These are phyloP conservation scores for Gymnorhina tibicen DNA, from an alignment of 2,113 vertebrate species.

Conservation along the genomic window DNA sequence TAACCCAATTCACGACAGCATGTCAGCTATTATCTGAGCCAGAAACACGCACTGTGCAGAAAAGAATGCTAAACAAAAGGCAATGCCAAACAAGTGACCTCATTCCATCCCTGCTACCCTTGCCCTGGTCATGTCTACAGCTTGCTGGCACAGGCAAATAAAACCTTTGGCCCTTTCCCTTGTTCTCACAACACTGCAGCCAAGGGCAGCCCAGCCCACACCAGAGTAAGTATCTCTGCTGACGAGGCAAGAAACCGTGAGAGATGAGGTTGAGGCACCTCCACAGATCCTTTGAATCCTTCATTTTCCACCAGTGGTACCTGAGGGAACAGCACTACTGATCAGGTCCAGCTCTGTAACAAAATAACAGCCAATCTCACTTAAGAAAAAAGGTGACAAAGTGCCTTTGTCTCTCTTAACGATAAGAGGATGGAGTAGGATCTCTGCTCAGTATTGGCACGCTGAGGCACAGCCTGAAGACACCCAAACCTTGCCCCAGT, in stretches of 20 bases:
- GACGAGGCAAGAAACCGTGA: neutral
- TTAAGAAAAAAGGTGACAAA: neutral
- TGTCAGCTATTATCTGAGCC: neutral
- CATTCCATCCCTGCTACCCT: neutral
- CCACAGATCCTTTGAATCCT: neutral
- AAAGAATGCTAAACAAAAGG: slow-evolving; percentile 10
- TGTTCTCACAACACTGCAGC: neutral
- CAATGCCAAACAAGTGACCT: neutral
- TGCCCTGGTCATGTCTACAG: neutral
- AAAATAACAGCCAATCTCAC: neutral
- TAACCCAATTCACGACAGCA: neutral
- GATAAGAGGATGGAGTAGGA: neutral
- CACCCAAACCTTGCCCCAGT: neutral
- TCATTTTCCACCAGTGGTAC: neutral
- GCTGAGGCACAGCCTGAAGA: neutral
- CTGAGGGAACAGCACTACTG: neutral
- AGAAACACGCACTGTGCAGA: neutral
- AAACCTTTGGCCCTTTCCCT: neutral
- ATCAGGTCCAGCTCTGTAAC: neutral
- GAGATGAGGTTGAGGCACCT: neutral
- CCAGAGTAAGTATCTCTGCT: neutral
- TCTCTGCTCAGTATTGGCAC: neutral
- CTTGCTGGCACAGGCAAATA: neutral
- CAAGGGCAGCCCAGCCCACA: neutral
- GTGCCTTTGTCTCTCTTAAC: neutral